Evolutionary conservation across 2,797 vertebrate species (phyloP).

Genomic region (Pseudomugil tenellus): DNA sequence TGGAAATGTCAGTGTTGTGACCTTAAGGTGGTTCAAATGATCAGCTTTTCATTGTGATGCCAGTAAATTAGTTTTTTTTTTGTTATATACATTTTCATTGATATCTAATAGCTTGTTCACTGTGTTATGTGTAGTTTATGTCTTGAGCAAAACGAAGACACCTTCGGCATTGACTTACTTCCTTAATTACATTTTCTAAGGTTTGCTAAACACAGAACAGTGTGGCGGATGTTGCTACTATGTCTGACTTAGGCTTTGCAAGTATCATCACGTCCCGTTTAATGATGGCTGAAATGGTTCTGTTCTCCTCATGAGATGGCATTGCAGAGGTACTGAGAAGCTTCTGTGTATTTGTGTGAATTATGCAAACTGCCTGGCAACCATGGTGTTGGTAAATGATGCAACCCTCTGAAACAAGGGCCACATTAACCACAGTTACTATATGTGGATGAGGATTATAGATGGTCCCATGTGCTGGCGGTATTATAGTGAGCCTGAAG

Average conservation of each 20-base stretch:
- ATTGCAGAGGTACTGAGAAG: not conserved
- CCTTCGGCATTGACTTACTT: not conserved
- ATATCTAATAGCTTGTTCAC: not conserved
- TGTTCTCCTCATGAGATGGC: constrained; percentile 4
- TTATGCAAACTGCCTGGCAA: constrained; percentile 11
- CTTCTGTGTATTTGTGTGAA: constrained; percentile 3
- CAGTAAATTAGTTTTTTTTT: not conserved
- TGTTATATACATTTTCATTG: not conserved
- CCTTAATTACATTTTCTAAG: not conserved
- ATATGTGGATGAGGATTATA: constrained; percentile 2
- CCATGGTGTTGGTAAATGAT: constrained; percentile 49
- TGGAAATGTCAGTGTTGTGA: not conserved
- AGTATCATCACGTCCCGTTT: constrained; percentile 11
- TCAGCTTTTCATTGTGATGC: not conserved
- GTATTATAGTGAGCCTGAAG: not conserved
- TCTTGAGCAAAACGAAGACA: too few relatives aligned
- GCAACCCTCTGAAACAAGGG: constrained; percentile 56
- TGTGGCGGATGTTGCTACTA: constrained; percentile 15
- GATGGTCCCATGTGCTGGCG: constrained; percentile 6
- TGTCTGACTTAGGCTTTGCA: constrained; percentile 19
- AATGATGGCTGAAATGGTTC: constrained; percentile 28
- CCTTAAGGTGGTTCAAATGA: not conserved
- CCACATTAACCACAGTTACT: constrained; percentile 27
- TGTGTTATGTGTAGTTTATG: not conserved
- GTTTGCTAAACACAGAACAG: not conserved